Evolutionary conservation across 2,113 vertebrate genomes (phyloP).

Genomic region (Gymnobelideus leadbeateri): DNA sequence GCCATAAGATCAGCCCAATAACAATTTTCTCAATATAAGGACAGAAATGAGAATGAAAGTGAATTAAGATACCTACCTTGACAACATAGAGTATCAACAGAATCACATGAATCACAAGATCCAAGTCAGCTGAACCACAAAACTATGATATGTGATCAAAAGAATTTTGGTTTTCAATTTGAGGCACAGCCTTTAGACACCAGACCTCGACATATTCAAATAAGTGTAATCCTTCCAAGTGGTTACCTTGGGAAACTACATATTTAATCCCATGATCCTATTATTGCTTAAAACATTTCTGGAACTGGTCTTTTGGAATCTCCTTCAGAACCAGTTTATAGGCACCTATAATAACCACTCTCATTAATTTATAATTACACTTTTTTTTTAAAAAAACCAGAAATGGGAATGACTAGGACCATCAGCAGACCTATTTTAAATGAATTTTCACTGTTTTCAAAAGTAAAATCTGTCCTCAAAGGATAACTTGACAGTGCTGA

Average conservation of each 20-base stretch:
- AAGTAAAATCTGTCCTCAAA: conserved; percentile 36
- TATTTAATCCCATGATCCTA: conserved; percentile 10
- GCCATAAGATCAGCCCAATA: not conserved
- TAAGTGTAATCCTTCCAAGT: not conserved
- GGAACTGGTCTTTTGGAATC: not conserved
- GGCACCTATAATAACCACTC: not conserved
- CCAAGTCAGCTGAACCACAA: not conserved
- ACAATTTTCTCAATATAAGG: not conserved
- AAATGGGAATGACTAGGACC: conserved; percentile 11
- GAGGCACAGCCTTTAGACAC: not conserved
- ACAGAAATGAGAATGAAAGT: not conserved
- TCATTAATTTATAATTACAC: conserved; percentile 9
- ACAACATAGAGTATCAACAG: not conserved
- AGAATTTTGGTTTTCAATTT: not conserved
- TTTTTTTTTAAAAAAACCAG: not conserved
- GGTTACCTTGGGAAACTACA: not conserved
- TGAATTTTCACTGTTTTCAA: conserved; percentile 35
- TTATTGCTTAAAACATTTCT: conserved; percentile 1
- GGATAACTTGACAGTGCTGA: not conserved
- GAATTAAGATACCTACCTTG: not conserved
- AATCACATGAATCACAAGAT: not conserved
- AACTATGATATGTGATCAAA: not conserved
- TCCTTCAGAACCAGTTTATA: conserved; percentile 29
- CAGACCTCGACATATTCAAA: not conserved
- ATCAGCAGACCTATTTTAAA: conserved; percentile 26